A percentile compares a stretch with the other conserved stretches of the same genome.
These are phyloP conservation scores for Shinisaurus crocodilurus DNA, from an alignment of 2,113 vertebrate genomes.

Conservation along the genomic window DNA sequence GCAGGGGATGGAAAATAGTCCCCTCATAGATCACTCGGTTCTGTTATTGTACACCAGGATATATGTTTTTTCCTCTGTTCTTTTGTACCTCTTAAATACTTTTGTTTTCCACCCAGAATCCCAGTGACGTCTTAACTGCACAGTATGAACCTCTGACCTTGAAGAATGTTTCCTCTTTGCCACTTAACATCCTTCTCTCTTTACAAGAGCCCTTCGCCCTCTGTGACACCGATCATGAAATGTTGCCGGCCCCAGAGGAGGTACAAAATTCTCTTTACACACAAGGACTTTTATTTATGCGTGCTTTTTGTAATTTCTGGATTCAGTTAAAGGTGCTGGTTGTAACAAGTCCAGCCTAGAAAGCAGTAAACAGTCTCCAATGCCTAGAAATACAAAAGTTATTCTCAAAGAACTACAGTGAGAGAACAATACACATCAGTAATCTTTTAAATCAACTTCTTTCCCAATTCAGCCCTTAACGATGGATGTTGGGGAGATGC, in stretches of 20 bases:
- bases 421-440: neutral
- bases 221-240: constrained; percentile 59
- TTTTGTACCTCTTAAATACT: neutral
- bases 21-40: neutral
- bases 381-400: neutral
- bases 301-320: neutral
- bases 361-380: neutral
- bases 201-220: constrained; percentile 80
- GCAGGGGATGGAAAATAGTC: neutral
- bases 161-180: constrained; percentile 82
- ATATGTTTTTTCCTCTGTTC: neutral
- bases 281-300: neutral
- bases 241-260: constrained; percentile 31
- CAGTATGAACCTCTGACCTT: constrained; percentile 80
- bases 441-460: constrained; percentile 2
- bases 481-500: constrained; percentile 70
- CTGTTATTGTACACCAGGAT: neutral
- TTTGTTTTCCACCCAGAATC: constrained; percentile 66
- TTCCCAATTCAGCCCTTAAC: constrained; percentile 75
- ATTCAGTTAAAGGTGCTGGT: neutral
- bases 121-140: constrained; percentile 63
- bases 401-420: neutral
- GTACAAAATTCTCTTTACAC: constrained; percentile 44
- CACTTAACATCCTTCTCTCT: constrained; percentile 75
- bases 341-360: neutral